Conservation (phyloP, 2,888 invertebrate genomes). For the Drosophila subquinaria region DNA sequence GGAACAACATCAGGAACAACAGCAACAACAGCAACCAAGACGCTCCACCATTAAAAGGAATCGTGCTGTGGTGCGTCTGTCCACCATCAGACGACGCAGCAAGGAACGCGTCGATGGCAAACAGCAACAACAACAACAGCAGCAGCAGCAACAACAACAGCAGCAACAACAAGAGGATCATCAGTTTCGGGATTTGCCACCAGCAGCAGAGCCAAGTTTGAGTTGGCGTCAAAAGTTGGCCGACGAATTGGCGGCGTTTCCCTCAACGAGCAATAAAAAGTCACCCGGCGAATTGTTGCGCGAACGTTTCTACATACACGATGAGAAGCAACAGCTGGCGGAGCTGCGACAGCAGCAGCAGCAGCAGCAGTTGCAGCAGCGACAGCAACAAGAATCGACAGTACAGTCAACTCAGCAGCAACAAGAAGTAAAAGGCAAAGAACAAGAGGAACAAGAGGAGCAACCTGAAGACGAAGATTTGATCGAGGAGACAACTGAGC, state of each 20-base stretch:
- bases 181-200: constrained; percentile 64
- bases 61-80: constrained; percentile 90
- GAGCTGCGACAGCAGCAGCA: constrained; percentile 20
- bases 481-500: constrained; percentile 55
- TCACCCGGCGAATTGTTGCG: constrained; percentile 91
- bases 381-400: background rate
- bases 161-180: constrained; percentile 41
- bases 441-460: constrained; percentile 38
- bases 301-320: constrained; percentile 88
- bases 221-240: constrained; percentile 89
- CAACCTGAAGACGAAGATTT: constrained; percentile 47
- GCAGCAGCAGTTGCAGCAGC: background rate
- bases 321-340: constrained; percentile 83
- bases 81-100: constrained; percentile 87
- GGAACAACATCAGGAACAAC: constrained; percentile 31
- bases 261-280: constrained; percentile 86
- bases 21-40: constrained; percentile 79
- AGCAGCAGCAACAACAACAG: constrained; percentile 10
- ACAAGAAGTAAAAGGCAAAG: constrained; percentile 4
- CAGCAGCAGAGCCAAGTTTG: constrained; percentile 85
- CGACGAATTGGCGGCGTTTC: constrained; percentile 86
- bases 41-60: constrained; percentile 90
- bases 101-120: constrained; percentile 64
- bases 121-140: constrained; percentile 10
- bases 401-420: constrained; percentile 2